Base-by-base conservation (phyloP, 2,888 invertebrate species). In the Catocala fraxini region DNA sequence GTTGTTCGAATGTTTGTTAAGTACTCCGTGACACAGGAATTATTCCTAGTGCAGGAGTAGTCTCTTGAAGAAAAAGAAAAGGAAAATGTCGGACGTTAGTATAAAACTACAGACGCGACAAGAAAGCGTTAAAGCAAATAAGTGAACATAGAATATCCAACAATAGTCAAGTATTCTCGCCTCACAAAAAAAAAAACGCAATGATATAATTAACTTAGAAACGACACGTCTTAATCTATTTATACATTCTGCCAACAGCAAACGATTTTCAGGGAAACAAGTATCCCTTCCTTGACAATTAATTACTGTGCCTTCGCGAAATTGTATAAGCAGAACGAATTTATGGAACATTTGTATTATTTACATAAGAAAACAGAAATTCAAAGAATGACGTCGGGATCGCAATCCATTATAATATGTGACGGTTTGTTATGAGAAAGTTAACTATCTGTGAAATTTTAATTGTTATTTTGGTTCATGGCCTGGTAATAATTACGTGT, bases 271-370 rank as follows among this genome's bases (percentile, higher is more conserved):
- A 10, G 0, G 52, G 48, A 34, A 46, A 41, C 33, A 34, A 41
- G 15, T 42, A 59, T 56, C 41, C 13, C 49, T 56, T 56, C 11
- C 52, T 46, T 45, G n/a, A 25, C 53, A 48, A 56, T n/a, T n/a
- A n/a, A n/a, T 64, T 59, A 53, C 51, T 39, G 43, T 53, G 13
- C n/a, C 42, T 42, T 56, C 11, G 6, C 43, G 3, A 54, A 49
- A 48, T 47, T 60, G 51, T 52, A 47, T 51, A 49, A 7, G 34
- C 45, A 47, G 33, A 39, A 25, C 33, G 56, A 48, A 15, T 47
- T 48, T 41, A 41, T 39, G 53, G 35, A 1, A 15, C 10, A 46
- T 41, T 48, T 15, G 41, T 48, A 39, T 56, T 41, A 47, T 39
- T 35, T 52, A 13, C 15, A n/a, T n/a, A n/a, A n/a, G 25, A 7